A percentile compares a stretch with the other conserved stretches of the same genome.
Evolutionary conservation across 2,888 invertebrate species (phyloP).

Genomic region (Eurytoma californica): DNA sequence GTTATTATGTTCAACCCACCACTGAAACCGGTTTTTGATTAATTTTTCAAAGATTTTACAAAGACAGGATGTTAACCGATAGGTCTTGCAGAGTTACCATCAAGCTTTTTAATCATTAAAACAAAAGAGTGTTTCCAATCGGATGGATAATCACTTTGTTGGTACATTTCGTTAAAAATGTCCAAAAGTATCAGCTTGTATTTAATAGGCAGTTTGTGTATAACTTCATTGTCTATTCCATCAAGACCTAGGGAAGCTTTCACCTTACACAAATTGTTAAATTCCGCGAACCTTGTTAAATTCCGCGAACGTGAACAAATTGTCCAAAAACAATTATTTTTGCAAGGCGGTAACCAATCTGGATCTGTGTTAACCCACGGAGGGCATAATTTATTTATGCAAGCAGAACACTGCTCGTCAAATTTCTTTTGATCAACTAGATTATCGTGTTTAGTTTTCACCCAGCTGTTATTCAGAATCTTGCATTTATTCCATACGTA

Average conservation of each 20-base stretch:
- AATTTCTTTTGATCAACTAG: background rate
- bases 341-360: background rate
- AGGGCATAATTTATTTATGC: slow-evolving; percentile 10
- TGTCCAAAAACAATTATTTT: background rate
- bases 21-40: background rate
- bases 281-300: background rate
- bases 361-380: background rate
- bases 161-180: slow-evolving; percentile 2
- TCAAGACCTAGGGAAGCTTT: slow-evolving; percentile 2
- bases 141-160: background rate
- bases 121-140: background rate
- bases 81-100: background rate
- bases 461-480: background rate
- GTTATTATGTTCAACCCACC: slow-evolving; percentile 8
- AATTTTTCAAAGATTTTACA: background rate
- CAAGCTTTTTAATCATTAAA: too few species aligned
- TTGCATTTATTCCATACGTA: background rate
- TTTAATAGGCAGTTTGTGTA: too few species aligned
- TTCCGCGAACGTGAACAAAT: slow-evolving; percentile 14
- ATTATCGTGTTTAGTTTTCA: background rate
- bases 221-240: background rate
- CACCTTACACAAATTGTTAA: background rate
- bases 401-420: background rate
- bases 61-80: background rate
- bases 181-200: too few species aligned